Evolutionary conservation across 1,140 invertebrate genomes (phyloP).

Genomic region (Capitella teleta): DNA sequence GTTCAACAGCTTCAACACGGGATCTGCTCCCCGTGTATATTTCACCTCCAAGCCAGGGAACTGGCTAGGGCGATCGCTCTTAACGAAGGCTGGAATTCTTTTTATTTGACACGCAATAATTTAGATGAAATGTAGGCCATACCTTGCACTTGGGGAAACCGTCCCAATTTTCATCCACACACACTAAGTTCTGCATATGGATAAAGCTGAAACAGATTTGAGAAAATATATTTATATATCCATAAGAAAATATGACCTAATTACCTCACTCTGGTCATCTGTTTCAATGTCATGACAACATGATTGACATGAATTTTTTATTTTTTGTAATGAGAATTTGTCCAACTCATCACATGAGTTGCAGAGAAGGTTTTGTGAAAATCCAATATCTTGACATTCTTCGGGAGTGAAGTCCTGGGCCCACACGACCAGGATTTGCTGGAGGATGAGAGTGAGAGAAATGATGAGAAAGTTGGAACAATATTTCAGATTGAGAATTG

Average conservation of each 20-base stretch:
- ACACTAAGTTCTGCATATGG: conserved; percentile 79
- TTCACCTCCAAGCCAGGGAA: conserved; percentile 80
- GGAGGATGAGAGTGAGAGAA: no score
- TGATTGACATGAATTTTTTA: conserved; percentile 61
- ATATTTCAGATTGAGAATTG: no score
- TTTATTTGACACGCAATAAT: neutral
- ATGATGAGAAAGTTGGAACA: no score
- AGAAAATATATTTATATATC: neutral
- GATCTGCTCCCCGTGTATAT: conserved; percentile 81
- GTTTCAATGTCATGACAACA: conserved; percentile 55
- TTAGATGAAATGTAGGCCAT: conserved; percentile 11
- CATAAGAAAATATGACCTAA: no score
- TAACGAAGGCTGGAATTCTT: conserved; percentile 67
- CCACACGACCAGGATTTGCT: no score
- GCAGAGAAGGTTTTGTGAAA: conserved; percentile 76
- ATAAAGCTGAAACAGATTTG: conserved; percentile 46
- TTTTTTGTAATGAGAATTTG: conserved; percentile 58
- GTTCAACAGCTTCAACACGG: conserved; percentile 80
- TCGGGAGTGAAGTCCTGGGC: no score
- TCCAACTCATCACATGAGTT: conserved; percentile 74
- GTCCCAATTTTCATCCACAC: conserved; percentile 88
- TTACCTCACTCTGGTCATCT: conserved; percentile 19
- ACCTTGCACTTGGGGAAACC: conserved; percentile 89
- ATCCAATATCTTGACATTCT: conserved; percentile 46
- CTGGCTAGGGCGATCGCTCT: conserved; percentile 70